Conservation (phyloP, 1,140 invertebrate species). For the Proctacanthus coquilletti region DNA sequence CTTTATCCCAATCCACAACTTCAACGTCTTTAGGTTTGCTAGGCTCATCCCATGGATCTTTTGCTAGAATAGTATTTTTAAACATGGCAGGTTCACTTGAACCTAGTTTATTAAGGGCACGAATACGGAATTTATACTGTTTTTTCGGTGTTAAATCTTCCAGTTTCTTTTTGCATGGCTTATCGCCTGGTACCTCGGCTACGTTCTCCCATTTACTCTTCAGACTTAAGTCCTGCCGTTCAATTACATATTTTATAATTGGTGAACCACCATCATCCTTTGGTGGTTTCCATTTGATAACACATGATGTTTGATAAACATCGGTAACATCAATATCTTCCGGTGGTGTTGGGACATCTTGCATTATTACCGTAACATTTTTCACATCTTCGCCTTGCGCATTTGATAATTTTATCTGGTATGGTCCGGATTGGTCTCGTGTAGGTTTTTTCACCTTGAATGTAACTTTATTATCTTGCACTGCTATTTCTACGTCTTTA, state of each 20-base stretch:
- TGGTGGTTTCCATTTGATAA: slow-evolving; percentile 80
- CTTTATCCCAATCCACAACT: slow-evolving; percentile 90
- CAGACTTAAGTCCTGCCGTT: slow-evolving; percentile 80
- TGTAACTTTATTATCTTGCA: slow-evolving; percentile 75
- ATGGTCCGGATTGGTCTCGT: slow-evolving; percentile 62
- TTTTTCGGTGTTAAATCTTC: slow-evolving; percentile 75
- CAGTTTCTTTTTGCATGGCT: slow-evolving; percentile 63
- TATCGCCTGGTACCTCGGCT: slow-evolving; percentile 49
- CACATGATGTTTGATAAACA: slow-evolving; percentile 81
- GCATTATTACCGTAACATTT: slow-evolving; percentile 71
- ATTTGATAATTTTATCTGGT: slow-evolving; percentile 75
- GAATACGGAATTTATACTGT: slow-evolving; percentile 89
- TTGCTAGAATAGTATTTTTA: slow-evolving; percentile 74
- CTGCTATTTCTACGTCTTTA: slow-evolving; percentile 78
- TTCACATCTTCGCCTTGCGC: slow-evolving; percentile 74
- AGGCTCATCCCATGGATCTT: slow-evolving; percentile 97
- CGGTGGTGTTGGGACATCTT: slow-evolving; percentile 79
- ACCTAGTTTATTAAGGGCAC: slow-evolving; percentile 83
- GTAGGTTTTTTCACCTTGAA: slow-evolving; percentile 83
- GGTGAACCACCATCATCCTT: slow-evolving; percentile 87
- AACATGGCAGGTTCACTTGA: slow-evolving; percentile 77
- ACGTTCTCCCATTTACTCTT: slow-evolving; percentile 79
- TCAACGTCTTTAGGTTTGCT: slow-evolving; percentile 81
- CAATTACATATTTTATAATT: slow-evolving; percentile 82
- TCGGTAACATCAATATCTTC: slow-evolving; percentile 81